phyloP scores from a whole-genome alignment of 2,888 invertebrate genomes.

The Idaea aversata region DNA sequence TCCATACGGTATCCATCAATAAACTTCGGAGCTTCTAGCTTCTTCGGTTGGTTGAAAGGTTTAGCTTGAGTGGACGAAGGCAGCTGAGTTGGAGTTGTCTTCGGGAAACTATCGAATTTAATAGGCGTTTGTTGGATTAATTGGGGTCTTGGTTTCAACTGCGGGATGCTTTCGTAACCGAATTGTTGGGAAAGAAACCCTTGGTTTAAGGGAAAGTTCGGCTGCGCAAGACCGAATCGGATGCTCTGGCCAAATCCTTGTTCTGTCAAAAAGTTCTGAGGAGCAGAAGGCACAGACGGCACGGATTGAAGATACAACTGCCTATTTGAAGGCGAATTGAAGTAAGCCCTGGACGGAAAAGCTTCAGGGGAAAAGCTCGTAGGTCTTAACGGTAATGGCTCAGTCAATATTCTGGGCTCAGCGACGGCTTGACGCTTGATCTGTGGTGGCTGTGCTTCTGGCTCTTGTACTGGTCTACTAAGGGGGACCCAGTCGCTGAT shows the following conservation, averaged over 20 bases:
- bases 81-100: conserved; percentile 29
- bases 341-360: conserved; percentile 58
- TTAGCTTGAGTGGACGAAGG: conserved; percentile 28
- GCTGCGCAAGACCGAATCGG: conserved; percentile 65
- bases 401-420: conserved; percentile 69
- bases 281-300: conserved; percentile 65
- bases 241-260: conserved; percentile 70
- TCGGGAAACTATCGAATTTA: conserved; percentile 52
- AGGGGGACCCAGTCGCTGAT: conserved; percentile 73
- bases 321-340: conserved; percentile 55
- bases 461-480: conserved; percentile 56
- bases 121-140: conserved; percentile 42
- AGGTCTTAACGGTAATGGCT: conserved; percentile 59
- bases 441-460: conserved; percentile 39
- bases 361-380: conserved; percentile 54
- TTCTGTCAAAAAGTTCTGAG: conserved; percentile 67
- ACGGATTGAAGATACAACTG: conserved; percentile 68
- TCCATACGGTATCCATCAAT: conserved; percentile 70
- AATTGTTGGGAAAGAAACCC: conserved; percentile 65
- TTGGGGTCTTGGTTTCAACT: conserved; percentile 48
- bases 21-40: conserved; percentile 57
- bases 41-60: conserved; percentile 28
- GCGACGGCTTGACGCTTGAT: conserved; percentile 70
- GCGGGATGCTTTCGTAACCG: conserved; percentile 53
- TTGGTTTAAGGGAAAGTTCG: conserved; percentile 65